Conservation (phyloP, 2,888 invertebrate species). For the Aplocera efformata region DNA sequence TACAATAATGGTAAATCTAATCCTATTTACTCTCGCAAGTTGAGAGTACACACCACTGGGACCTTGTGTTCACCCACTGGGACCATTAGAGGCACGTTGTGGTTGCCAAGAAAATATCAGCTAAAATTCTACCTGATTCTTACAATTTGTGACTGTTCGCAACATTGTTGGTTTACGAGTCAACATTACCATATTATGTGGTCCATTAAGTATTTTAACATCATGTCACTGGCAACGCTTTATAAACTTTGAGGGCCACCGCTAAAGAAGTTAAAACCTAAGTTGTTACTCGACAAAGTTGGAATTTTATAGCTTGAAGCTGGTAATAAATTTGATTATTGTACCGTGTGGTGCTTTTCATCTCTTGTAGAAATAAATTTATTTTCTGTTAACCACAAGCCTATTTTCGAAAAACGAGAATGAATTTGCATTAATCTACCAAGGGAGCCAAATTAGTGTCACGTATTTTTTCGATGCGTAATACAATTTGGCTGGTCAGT, state of each 20-base stretch:
- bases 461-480: too few species aligned
- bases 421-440: too few species aligned
- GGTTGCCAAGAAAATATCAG: constrained; percentile 4
- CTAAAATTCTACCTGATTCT: constrained; percentile 17
- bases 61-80: too few species aligned
- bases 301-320: constrained; percentile 1
- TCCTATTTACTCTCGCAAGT: too few species aligned
- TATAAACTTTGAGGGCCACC: constrained; percentile 34
- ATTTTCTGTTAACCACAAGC: background rate
- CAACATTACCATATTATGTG: constrained; percentile 41
- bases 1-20: too few species aligned
- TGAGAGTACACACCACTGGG: too few species aligned
- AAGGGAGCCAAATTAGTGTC: too few species aligned
- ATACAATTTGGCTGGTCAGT: too few species aligned
- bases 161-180: constrained; percentile 41
- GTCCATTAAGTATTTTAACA: constrained; percentile 45
- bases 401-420: too few species aligned
- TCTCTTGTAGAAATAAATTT: background rate
- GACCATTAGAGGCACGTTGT: too few species aligned
- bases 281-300: constrained; percentile 20
- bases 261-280: constrained; percentile 20
- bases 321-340: constrained; percentile 1
- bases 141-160: constrained; percentile 20
- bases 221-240: constrained; percentile 36
- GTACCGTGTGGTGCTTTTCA: background rate